phyloP scores from a whole-genome alignment of 2,797 vertebrate genomes.

The Odontamblyopus lacepedii region DNA sequence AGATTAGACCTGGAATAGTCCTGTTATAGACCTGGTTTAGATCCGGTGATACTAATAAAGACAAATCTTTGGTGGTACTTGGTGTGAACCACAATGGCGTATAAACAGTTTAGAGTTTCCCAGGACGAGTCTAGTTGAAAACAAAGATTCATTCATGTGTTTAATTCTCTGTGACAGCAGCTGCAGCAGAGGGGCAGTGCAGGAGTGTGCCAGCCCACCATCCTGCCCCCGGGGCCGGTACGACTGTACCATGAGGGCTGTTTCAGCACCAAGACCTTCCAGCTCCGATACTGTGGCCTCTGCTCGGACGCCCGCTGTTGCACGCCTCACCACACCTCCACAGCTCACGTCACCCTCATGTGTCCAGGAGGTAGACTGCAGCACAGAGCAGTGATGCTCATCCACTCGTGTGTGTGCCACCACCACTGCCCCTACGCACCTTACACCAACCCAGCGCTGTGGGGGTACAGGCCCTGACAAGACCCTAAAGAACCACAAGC shows the following conservation, averaged over 20 bases:
- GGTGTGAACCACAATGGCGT: no score
- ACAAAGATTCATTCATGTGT: not conserved
- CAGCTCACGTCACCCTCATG: slow-evolving; percentile 66
- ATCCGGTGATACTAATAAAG: no score
- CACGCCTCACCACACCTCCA: slow-evolving; percentile 69
- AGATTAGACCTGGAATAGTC: no score
- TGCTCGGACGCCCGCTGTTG: slow-evolving; percentile 77
- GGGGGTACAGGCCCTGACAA: slow-evolving; percentile 58
- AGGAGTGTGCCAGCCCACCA: slow-evolving; percentile 67
- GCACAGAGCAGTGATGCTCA: slow-evolving; percentile 72
- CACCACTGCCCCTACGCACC: slow-evolving; percentile 69
- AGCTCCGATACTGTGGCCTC: slow-evolving; percentile 72
- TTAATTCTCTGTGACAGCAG: not conserved
- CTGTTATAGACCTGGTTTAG: no score
- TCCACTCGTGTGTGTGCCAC: slow-evolving; percentile 78
- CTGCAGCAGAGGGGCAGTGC: slow-evolving; percentile 61
- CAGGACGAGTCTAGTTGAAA: no score
- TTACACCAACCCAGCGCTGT: slow-evolving; percentile 54
- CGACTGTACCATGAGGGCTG: slow-evolving; percentile 74
- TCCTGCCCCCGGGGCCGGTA: slow-evolving; percentile 56
- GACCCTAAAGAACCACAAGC: no score
- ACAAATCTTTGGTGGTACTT: no score
- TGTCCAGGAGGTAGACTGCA: slow-evolving; percentile 61
- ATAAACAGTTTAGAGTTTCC: no score
- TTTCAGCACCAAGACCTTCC: slow-evolving; percentile 63